A percentile compares a stretch with the other conserved stretches of the same genome.
phyloP scores from a whole-genome alignment of 92 coral and sea anemone genomes.

The Porites rus region DNA sequence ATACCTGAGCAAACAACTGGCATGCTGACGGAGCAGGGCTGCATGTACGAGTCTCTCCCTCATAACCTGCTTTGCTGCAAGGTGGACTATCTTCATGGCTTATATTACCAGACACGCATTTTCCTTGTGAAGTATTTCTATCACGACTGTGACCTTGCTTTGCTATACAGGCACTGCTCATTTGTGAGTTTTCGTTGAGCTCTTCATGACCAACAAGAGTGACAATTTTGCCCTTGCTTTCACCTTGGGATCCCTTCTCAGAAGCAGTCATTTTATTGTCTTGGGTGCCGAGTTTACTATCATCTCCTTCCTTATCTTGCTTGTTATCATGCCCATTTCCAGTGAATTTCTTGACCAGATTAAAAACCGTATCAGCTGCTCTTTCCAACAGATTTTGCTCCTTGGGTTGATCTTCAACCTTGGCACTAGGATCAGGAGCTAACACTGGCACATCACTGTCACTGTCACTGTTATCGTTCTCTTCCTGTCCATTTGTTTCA shows the following conservation, averaged over 20 bases:
- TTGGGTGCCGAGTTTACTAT: neutral
- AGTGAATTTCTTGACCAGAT: slow-evolving; percentile 87
- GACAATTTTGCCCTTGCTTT: slow-evolving; percentile 70
- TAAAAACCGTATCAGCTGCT: slow-evolving; percentile 92
- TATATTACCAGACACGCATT: neutral
- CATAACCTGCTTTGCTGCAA: slow-evolving; percentile 24
- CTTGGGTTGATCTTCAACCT: slow-evolving; percentile 66
- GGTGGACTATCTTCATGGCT: slow-evolving; percentile 25
- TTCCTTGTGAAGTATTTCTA: slow-evolving; percentile 15
- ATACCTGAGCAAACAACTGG: slow-evolving; percentile 57
- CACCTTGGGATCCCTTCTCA: slow-evolving; percentile 23
- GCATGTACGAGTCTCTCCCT: slow-evolving; percentile 20
- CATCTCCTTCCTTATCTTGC: neutral
- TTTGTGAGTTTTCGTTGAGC: slow-evolving; percentile 44
- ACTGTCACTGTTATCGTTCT: slow-evolving; percentile 54
- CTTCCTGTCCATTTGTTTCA: slow-evolving; percentile 85
- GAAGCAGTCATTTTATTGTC: slow-evolving; percentile 9
- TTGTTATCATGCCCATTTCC: slow-evolving; percentile 52
- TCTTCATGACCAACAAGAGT: slow-evolving; percentile 83
- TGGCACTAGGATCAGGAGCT: slow-evolving; percentile 81
- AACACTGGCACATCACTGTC: slow-evolving; percentile 76
- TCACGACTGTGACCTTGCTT: neutral
- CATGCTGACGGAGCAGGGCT: slow-evolving; percentile 60
- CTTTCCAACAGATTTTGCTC: slow-evolving; percentile 74
- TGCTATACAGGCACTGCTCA: neutral